Evolutionary conservation across 1,140 invertebrate genomes (phyloP).

Genomic region (Lutraria rhynchaena): DNA sequence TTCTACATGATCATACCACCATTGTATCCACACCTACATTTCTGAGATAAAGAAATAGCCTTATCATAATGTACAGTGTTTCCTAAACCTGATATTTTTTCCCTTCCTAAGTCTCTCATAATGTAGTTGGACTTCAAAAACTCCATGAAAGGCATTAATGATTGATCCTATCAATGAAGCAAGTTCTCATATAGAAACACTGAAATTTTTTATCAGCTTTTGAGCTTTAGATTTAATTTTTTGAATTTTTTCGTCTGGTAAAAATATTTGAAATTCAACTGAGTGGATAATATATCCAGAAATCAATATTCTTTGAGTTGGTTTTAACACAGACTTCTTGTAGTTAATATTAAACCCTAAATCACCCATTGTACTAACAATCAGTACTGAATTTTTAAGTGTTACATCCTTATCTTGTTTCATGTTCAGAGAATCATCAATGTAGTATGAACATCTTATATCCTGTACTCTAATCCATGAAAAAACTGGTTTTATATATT

Average conservation of each 20-base stretch:
- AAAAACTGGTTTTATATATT: constrained; percentile 47
- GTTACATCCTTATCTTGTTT: constrained; percentile 14
- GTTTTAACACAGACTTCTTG: constrained; percentile 55
- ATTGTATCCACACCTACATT: constrained; percentile 22
- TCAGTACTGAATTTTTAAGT: background rate
- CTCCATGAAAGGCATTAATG: constrained; percentile 33
- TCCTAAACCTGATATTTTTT: constrained; percentile 22
- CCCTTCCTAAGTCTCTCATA: constrained; percentile 39
- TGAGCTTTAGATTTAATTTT: constrained; percentile 8
- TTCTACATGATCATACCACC: constrained; percentile 35
- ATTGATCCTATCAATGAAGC: constrained; percentile 51
- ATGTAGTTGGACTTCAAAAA: constrained; percentile 35
- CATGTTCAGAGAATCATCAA: constrained; percentile 54
- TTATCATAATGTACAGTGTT: constrained; percentile 37
- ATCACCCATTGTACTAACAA: constrained; percentile 11
- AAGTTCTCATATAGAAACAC: constrained; percentile 24
- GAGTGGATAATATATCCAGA: constrained; percentile 57
- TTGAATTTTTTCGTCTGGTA: constrained; percentile 55
- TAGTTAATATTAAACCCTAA: constrained; percentile 43
- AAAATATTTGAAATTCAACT: constrained; percentile 51
- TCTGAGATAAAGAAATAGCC: background rate
- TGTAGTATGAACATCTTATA: constrained; percentile 54
- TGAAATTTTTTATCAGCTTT: background rate
- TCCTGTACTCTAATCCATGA: constrained; percentile 36
- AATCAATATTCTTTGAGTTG: constrained; percentile 41